Evolutionary conservation across 2,113 vertebrate genomes (phyloP).

Genomic region (Prionailurus viverrinus): DNA sequence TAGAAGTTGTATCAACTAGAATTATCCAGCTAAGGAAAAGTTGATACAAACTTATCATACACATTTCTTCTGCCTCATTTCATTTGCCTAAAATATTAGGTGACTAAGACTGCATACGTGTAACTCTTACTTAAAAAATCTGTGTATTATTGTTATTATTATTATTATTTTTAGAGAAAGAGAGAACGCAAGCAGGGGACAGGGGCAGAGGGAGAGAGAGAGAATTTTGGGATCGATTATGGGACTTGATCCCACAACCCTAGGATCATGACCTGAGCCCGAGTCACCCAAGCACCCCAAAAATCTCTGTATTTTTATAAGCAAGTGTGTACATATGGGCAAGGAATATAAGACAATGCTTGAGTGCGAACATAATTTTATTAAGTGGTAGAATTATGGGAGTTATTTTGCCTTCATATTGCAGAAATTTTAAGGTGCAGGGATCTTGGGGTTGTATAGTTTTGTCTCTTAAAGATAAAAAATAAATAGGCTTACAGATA

Average conservation of each 20-base stretch:
- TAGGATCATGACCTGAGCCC: too few relatives aligned
- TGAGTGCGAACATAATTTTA: background rate
- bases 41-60: background rate
- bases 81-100: background rate
- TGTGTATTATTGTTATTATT: background rate
- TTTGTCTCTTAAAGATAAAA: background rate
- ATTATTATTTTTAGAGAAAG: too few relatives aligned
- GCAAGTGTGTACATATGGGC: background rate
- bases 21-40: background rate
- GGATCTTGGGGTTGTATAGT: background rate
- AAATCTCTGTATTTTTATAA: background rate
- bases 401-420: slow-evolving; percentile 12
- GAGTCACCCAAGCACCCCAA: too few relatives aligned
- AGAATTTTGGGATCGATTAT: too few relatives aligned
- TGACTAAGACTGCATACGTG: background rate
- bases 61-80: background rate
- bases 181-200: too few relatives aligned
- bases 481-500: background rate
- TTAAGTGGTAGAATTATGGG: background rate
- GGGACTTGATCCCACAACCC: too few relatives aligned
- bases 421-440: background rate
- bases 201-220: too few relatives aligned
- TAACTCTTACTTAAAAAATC: background rate
- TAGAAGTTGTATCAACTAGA: background rate
- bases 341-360: background rate